Conservation (phyloP, 2,797 vertebrate species). For the Phylloscopus collybita region DNA sequence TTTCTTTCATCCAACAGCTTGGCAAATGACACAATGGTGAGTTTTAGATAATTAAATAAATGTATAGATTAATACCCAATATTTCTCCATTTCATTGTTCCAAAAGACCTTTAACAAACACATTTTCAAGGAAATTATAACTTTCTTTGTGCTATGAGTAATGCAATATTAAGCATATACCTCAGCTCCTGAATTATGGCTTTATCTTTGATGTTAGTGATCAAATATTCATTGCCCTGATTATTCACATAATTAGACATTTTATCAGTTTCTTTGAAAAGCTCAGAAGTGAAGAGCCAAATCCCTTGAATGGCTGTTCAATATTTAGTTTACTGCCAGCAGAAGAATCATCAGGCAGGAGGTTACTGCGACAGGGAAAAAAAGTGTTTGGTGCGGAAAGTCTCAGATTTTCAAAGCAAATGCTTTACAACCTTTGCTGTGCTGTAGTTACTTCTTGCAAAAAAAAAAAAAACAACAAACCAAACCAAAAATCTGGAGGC, state of each 20-base stretch:
- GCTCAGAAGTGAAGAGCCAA: slow-evolving; percentile 9
- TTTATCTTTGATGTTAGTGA: slow-evolving; percentile 43
- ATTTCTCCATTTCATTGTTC: background rate
- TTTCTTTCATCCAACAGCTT: background rate
- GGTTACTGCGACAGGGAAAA: background rate
- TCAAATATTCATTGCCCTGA: slow-evolving; percentile 57
- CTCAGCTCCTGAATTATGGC: background rate
- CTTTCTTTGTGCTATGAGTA: background rate
- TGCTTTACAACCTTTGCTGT: background rate
- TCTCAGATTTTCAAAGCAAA: background rate
- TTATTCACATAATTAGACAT: slow-evolving; percentile 60
- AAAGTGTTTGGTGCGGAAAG: background rate
- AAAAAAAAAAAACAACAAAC: too few species aligned
- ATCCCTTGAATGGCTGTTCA: slow-evolving; percentile 6
- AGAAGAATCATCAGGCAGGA: background rate
- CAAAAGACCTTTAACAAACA: background rate
- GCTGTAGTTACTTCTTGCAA: background rate
- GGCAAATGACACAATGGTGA: background rate
- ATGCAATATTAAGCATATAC: slow-evolving; percentile 18
- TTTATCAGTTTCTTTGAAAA: slow-evolving; percentile 46
- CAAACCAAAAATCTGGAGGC: background rate
- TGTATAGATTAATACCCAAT: background rate
- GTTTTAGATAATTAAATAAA: background rate
- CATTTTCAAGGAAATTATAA: background rate
- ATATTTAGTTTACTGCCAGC: slow-evolving; percentile 50